phyloP scores from a whole-genome alignment of 1,140 invertebrate species.

The Thereuonema tuberculata region DNA sequence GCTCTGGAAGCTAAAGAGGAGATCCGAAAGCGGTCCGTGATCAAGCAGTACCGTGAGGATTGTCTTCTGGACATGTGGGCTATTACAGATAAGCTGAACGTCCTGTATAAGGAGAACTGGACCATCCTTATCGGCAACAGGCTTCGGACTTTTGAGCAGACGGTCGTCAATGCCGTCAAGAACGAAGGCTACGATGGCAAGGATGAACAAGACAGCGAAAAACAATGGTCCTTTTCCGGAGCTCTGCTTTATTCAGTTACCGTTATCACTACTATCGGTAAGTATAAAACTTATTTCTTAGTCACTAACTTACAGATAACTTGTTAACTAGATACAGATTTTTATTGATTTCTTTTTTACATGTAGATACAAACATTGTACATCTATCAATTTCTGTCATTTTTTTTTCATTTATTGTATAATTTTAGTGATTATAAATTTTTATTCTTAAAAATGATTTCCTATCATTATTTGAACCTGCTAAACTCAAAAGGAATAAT shows the following conservation, averaged over 20 bases:
- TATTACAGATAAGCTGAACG: slow-evolving; percentile 51
- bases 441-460: too few species aligned
- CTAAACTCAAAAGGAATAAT: too few species aligned
- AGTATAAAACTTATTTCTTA: slow-evolving; percentile 18
- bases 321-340: not conserved
- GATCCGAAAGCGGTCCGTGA: slow-evolving; percentile 20
- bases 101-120: slow-evolving; percentile 61
- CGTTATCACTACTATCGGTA: slow-evolving; percentile 71
- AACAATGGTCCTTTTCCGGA: slow-evolving; percentile 66
- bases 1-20: slow-evolving; percentile 61
- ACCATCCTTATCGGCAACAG: slow-evolving; percentile 53
- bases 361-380: too few species aligned
- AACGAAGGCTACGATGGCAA: slow-evolving; percentile 60
- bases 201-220: slow-evolving; percentile 41
- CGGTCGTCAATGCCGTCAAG: slow-evolving; percentile 54
- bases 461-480: too few species aligned
- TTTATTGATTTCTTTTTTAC: not conserved
- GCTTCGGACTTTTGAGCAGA: slow-evolving; percentile 56
- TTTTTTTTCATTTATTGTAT: not conserved
- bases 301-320: not conserved
- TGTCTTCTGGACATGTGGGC: slow-evolving; percentile 46
- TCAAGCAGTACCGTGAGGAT: slow-evolving; percentile 17
- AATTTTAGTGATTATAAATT: too few species aligned
- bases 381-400: not conserved
- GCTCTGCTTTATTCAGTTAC: slow-evolving; percentile 66